Percentiles rank a stretch among this genome's conserved stretches.
Evolutionary conservation across 2,797 vertebrate species (phyloP).

Genomic region (Austrolebias charrua): DNA sequence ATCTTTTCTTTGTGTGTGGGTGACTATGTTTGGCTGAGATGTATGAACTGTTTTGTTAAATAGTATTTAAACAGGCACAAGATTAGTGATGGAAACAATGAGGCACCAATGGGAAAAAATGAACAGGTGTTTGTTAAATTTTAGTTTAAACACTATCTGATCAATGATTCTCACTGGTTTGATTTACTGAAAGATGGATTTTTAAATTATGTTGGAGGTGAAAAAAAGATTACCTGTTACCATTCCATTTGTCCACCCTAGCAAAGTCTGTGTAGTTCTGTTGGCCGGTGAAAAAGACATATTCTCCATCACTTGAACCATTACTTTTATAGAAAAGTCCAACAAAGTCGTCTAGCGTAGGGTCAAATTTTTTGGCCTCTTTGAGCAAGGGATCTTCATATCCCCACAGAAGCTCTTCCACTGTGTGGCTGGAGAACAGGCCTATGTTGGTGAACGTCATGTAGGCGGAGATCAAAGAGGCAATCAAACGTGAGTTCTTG

Average conservation of each 20-base stretch:
- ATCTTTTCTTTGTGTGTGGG: no score
- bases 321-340: slow-evolving; percentile 94
- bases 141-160: not conserved
- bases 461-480: slow-evolving; percentile 50
- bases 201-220: not conserved
- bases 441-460: slow-evolving; percentile 62
- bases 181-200: not conserved
- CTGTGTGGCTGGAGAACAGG: slow-evolving; percentile 82
- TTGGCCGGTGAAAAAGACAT: slow-evolving; percentile 88
- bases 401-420: slow-evolving; percentile 91
- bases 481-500: accelerated
- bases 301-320: slow-evolving; percentile 88
- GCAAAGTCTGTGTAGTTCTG: slow-evolving; percentile 87
- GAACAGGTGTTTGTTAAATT: no score
- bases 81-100: not conserved
- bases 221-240: slow-evolving; percentile 79
- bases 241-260: slow-evolving; percentile 88
- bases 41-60: no score
- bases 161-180: not conserved
- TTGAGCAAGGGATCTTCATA: slow-evolving; percentile 87
- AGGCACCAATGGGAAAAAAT: not conserved
- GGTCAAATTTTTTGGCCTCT: slow-evolving; percentile 51
- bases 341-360: slow-evolving; percentile 77
- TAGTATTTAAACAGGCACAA: no score
- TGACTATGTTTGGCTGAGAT: no score